Conservation (phyloP, 2,797 vertebrate species). For the Takifugu rubripes region DNA sequence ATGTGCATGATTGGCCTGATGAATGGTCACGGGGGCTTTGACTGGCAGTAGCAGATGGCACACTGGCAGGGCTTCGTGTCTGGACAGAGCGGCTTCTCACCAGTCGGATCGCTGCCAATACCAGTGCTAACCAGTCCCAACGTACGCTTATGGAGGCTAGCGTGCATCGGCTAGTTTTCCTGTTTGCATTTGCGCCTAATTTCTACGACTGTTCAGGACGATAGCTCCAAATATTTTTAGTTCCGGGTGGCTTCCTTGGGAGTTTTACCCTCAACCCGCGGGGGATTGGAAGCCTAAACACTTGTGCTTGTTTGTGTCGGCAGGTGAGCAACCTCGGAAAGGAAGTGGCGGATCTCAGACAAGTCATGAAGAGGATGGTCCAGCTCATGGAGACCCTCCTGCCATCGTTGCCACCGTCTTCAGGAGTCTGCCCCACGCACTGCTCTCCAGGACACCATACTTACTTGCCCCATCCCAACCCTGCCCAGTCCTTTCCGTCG, state of each 20-base stretch:
- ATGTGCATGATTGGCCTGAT: constrained; percentile 50
- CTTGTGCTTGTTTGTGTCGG: constrained; percentile 28
- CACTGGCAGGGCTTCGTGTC: constrained; percentile 38
- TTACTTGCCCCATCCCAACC: constrained; percentile 35
- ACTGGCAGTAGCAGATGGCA: constrained; percentile 65
- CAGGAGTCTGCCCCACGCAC: constrained; percentile 51
- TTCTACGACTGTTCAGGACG: too few species aligned
- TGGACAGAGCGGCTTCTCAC: constrained; percentile 43
- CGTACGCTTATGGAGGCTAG: too few species aligned
- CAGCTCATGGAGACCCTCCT: constrained; percentile 73
- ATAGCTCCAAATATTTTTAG: too few species aligned
- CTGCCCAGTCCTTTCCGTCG: constrained; percentile 36
- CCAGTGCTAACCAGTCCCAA: too few species aligned
- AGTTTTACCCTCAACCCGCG: too few species aligned
- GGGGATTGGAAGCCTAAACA: too few species aligned
- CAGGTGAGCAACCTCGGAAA: constrained; percentile 73
- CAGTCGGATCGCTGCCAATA: background rate
- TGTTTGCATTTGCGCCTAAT: too few species aligned
- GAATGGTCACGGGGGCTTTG: constrained; percentile 44
- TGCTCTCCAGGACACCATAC: constrained; percentile 56
- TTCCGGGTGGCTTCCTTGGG: too few species aligned
- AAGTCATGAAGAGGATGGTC: constrained; percentile 70
- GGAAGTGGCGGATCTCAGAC: constrained; percentile 75
- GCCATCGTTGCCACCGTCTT: constrained; percentile 42
- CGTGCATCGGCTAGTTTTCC: too few species aligned